A percentile compares a stretch with the other conserved stretches of the same genome.
phyloP scores from a whole-genome alignment of 1,140 invertebrate species.

The Pseudomyrmex dendroicus region DNA sequence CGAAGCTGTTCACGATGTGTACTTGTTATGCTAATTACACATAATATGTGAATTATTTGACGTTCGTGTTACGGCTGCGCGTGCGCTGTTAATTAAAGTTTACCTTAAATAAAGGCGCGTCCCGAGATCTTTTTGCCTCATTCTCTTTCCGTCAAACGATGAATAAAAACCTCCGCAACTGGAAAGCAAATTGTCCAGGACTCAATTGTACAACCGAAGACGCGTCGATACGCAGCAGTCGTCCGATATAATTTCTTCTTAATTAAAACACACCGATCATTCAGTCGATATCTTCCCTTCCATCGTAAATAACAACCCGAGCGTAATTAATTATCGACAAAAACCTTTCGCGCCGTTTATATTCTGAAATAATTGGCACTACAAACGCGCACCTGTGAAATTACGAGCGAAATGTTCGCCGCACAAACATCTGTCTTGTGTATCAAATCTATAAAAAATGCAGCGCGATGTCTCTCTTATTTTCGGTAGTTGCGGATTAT shows the following conservation, averaged over 20 bases:
- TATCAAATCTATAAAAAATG: conserved; percentile 25
- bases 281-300: background rate
- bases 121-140: background rate
- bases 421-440: no score
- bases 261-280: conserved; percentile 39
- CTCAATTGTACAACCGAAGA: background rate
- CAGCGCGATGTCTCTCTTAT: background rate
- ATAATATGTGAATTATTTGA: background rate
- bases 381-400: background rate
- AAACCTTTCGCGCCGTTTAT: conserved; percentile 31
- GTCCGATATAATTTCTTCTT: conserved; percentile 46
- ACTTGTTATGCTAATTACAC: conserved; percentile 9
- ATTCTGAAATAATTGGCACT: background rate
- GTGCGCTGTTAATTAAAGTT: conserved; percentile 1
- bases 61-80: no score
- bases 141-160: background rate
- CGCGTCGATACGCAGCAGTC: background rate
- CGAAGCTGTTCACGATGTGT: background rate
- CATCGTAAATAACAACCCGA: conserved; percentile 32
- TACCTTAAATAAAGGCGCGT: conserved; percentile 1
- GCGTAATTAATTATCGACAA: conserved; percentile 50
- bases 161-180: conserved; percentile 31
- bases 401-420: background rate
- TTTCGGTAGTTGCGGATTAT: background rate
- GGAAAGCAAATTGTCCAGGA: conserved; percentile 10